Conservation (phyloP, 2,888 invertebrate species). For the Chaetoderma sp. region DNA sequence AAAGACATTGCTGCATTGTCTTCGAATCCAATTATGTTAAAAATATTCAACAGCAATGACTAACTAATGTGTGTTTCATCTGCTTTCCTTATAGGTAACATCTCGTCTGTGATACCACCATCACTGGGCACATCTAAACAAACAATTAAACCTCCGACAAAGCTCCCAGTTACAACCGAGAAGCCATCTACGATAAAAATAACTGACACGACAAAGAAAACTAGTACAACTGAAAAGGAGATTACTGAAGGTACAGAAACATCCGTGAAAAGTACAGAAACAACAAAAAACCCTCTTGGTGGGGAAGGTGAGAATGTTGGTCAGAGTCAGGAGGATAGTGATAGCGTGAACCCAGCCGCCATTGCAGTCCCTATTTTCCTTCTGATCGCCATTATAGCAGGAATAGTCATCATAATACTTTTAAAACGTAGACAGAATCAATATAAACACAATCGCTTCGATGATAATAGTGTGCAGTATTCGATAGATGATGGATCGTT, state of each 20-base stretch:
- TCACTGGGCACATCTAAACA: too few relatives aligned
- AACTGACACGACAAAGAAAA: not conserved
- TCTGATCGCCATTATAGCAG: constrained; percentile 36
- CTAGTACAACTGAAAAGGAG: not conserved
- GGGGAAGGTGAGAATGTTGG: too few relatives aligned
- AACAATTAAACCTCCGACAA: not conserved
- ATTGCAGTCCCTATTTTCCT: constrained; percentile 46
- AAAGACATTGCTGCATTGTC: too few relatives aligned
- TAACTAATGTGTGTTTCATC: not conserved
- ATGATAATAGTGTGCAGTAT: constrained; percentile 3
- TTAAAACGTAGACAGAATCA: constrained; percentile 22
- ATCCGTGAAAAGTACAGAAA: constrained; percentile 15
- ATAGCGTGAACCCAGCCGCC: too few relatives aligned
- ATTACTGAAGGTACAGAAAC: not conserved
- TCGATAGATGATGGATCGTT: too few relatives aligned
- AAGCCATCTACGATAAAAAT: not conserved
- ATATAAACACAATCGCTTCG: constrained; percentile 7
- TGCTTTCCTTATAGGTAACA: not conserved
- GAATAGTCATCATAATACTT: constrained; percentile 37
- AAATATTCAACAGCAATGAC: constrained; percentile 4
- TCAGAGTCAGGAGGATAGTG: too few relatives aligned
- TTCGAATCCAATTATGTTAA: too few relatives aligned
- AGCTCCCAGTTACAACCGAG: not conserved
- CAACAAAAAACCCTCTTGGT: constrained; percentile 1
- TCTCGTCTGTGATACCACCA: not conserved